phyloP scores from a whole-genome alignment of 2,888 invertebrate genomes.

The Heteromurus nitidus region DNA sequence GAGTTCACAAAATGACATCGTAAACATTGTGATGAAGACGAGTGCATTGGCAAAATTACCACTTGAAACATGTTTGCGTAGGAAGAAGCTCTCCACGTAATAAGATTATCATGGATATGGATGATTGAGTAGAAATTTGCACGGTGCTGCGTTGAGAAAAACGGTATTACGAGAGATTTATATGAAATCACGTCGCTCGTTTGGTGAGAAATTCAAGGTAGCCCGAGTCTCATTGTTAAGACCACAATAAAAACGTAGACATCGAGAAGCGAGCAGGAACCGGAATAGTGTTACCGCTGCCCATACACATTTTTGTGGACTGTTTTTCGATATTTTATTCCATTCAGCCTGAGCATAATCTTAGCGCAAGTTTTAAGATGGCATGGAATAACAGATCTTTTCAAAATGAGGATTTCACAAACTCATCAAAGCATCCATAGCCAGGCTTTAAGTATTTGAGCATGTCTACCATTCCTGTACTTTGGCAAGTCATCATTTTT shows the following conservation, averaged over 20 bases:
- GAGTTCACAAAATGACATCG: no score
- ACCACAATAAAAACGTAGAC: not conserved
- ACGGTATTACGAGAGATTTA: slow-evolving; percentile 7
- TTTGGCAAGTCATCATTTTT: not conserved
- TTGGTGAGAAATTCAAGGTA: slow-evolving; percentile 35
- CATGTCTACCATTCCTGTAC: no score
- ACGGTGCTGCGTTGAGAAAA: slow-evolving; percentile 9
- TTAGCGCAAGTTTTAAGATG: not conserved
- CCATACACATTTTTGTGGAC: no score
- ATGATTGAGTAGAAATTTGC: slow-evolving; percentile 46
- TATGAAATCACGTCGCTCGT: not conserved
- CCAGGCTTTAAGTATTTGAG: no score
- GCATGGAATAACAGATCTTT: slow-evolving; percentile 5
- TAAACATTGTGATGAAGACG: no score
- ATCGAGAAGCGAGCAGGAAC: not conserved
- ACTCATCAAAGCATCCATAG: not conserved
- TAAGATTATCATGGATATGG: slow-evolving; percentile 40
- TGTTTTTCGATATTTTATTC: not conserved
- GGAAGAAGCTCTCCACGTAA: not conserved
- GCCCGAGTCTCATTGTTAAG: slow-evolving; percentile 25
- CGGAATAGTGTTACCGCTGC: not conserved
- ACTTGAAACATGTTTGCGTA: not conserved
- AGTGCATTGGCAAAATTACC: no score
- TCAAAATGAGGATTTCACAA: not conserved
- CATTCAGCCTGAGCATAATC: not conserved